phyloP scores from a whole-genome alignment of 1,140 invertebrate genomes.

The Microplitis demolitor region DNA sequence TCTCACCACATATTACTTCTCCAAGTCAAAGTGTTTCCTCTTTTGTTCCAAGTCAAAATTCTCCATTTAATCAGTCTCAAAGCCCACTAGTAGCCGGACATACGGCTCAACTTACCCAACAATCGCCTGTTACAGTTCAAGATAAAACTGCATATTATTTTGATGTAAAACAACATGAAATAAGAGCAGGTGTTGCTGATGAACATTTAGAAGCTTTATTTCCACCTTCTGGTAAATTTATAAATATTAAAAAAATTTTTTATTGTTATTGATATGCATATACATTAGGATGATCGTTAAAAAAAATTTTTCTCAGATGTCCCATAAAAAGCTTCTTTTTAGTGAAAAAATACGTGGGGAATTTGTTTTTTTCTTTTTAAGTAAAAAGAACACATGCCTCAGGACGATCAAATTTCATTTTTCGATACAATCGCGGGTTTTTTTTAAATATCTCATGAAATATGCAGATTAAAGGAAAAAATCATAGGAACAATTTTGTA shows the following conservation, averaged over 20 bases:
- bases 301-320: no score
- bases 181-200: constrained; percentile 40
- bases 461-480: no score
- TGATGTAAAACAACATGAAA: constrained; percentile 43
- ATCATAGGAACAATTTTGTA: no score
- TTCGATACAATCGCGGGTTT: no score
- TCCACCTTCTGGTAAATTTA: constrained; percentile 54
- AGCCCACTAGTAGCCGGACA: constrained; percentile 52
- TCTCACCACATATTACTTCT: constrained; percentile 49
- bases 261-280: no score
- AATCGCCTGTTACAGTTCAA: constrained; percentile 54
- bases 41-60: constrained; percentile 41
- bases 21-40: constrained; percentile 46
- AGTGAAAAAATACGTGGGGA: no score
- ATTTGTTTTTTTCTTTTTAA: no score
- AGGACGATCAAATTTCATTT: no score
- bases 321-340: no score
- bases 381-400: no score
- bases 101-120: constrained; percentile 47
- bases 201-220: constrained; percentile 60
- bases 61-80: constrained; percentile 50
- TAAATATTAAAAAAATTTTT: background rate
- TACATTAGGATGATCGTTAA: background rate
- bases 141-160: constrained; percentile 53
- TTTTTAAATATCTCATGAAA: no score